Base-by-base conservation (phyloP, 2,888 invertebrate species). In the Chorisops tibialis region DNA sequence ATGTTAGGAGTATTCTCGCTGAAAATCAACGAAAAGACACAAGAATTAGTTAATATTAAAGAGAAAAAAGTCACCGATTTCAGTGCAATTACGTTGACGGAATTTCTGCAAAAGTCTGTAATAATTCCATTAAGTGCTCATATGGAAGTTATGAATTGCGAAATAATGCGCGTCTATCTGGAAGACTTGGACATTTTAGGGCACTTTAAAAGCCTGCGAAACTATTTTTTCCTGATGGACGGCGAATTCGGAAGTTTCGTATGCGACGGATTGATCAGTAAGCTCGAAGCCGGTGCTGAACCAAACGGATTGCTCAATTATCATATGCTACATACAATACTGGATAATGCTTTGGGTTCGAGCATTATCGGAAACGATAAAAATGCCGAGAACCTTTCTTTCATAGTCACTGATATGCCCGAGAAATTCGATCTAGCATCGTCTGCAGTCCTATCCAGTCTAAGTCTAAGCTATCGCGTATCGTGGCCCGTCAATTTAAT, bases 401-500 rank as follows among this genome's bases (percentile, higher is more conserved):
- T 88, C 71, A 83, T 82, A 14, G 83, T 86, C 37, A 78, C 82
- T 24, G 82, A 82, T 63, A 77, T 84, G 16, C 87, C 87, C 0
- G 79, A 84, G 14, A 81, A 81, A 62, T 84, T 87, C 69, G 83
- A 86, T 71, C 81, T 86, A 67, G 80, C 81, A 35, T 83, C 86
- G 3, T 86, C 89, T 0, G 84, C 87, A 67, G 86, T 85, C 0
- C 72, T 91, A 7, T 83, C 85, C 41, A 60, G 86, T 67, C 75
- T 92, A 1, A 85, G 85, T 0, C 77, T 92, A 3, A 84, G 85
- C 2, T 91, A 90, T 73, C 80, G 84, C 11, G 83, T 89, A 9
- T 76, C 81, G 3, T 92, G 91, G 91, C 92, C 92, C 0, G 73
- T 91, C 1, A 91, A 89, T 75, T 85, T 91, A 41, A 82, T 92